Evolutionary conservation across 1,140 invertebrate genomes (phyloP).

Genomic region (Drosophila nigrodunni): DNA sequence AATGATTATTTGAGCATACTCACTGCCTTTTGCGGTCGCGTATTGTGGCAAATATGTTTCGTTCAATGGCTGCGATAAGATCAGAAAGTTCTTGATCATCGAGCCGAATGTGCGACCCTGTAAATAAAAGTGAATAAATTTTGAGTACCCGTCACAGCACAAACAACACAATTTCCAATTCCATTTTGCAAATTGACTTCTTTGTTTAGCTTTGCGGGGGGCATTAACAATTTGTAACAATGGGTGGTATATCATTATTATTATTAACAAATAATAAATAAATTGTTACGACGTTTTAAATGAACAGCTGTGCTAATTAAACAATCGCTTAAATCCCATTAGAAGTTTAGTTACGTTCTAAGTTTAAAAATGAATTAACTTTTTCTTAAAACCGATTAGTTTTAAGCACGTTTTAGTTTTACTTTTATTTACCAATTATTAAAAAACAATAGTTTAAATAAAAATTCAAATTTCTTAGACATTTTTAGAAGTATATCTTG

Average conservation of each 20-base stretch:
- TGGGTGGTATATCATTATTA: neutral
- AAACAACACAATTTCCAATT: neutral
- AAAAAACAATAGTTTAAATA: neutral
- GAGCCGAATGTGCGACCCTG: slow-evolving; percentile 92
- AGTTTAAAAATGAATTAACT: too few species aligned
- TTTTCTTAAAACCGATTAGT: too few species aligned
- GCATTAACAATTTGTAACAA: neutral
- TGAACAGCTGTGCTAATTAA: too few species aligned
- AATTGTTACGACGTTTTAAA: neutral
- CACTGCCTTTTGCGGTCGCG: slow-evolving; percentile 88
- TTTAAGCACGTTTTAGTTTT: too few species aligned
- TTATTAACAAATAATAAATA: neutral
- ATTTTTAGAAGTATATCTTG: too few species aligned
- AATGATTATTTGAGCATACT: slow-evolving; percentile 48
- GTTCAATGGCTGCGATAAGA: slow-evolving; percentile 87
- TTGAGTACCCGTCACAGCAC: neutral
- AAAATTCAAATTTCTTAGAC: neutral
- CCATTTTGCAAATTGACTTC: neutral
- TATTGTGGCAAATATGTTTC: slow-evolving; percentile 89
- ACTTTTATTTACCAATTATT: too few species aligned
- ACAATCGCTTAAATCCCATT: too few species aligned
- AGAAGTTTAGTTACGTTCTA: too few species aligned
- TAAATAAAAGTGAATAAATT: slow-evolving; percentile 51
- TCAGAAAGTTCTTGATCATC: slow-evolving; percentile 90
- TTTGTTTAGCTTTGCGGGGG: neutral